These are phyloP conservation scores for Drosophila recens DNA, from an alignment of 2,888 invertebrate genomes.

Conservation along the genomic window DNA sequence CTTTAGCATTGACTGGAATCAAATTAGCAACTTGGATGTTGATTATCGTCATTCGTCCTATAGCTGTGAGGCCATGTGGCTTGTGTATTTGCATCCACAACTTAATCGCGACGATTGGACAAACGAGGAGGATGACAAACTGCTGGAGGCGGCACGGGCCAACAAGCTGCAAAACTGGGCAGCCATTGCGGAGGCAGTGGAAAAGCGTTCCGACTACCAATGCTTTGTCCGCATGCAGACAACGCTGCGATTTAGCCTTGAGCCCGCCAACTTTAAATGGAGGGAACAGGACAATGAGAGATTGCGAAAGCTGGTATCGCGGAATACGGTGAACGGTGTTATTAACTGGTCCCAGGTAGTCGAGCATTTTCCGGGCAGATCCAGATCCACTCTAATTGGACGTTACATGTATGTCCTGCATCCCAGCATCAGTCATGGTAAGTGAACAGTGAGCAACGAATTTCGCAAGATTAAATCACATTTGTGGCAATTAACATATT, in stretches of 20 bases:
- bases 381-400: slow-evolving; percentile 89
- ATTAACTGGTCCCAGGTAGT: slow-evolving; percentile 92
- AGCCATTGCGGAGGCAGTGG: slow-evolving; percentile 87
- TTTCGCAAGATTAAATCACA: not conserved
- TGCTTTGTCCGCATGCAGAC: slow-evolving; percentile 89
- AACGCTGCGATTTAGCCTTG: slow-evolving; percentile 79
- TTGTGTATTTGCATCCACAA: slow-evolving; percentile 89
- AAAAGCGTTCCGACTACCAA: slow-evolving; percentile 89
- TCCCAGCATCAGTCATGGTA: slow-evolving; percentile 80
- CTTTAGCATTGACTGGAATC: slow-evolving; percentile 83
- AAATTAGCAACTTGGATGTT: slow-evolving; percentile 80
- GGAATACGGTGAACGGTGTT: slow-evolving; percentile 88
- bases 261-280: slow-evolving; percentile 86
- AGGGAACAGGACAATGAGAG: slow-evolving; percentile 89
- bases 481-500: not conserved
- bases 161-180: slow-evolving; percentile 89
- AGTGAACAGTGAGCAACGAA: not conserved
- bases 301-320: slow-evolving; percentile 88
- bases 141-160: slow-evolving; percentile 84
- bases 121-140: slow-evolving; percentile 85
- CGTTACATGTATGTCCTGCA: slow-evolving; percentile 85
- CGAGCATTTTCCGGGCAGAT: slow-evolving; percentile 88
- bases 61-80: slow-evolving; percentile 91
- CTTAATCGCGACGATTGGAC: slow-evolving; percentile 88
- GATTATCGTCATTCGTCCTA: slow-evolving; percentile 87